phyloP scores from a whole-genome alignment of 2,797 vertebrate genomes.

The Craterocephalus amniculus region DNA sequence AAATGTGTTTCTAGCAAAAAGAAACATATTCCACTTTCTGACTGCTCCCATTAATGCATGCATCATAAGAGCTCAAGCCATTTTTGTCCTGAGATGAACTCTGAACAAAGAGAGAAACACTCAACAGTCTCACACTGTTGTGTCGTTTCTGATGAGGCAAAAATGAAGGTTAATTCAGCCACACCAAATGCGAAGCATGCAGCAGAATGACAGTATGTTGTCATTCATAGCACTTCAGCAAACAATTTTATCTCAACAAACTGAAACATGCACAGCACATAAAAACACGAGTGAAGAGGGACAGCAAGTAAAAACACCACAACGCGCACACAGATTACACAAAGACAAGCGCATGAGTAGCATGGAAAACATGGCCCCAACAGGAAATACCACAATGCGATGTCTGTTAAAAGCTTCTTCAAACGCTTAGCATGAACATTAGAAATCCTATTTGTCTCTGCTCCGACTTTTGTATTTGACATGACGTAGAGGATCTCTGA shows the following conservation, averaged over 20 bases:
- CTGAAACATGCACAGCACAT: not conserved
- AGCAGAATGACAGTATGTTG: not conserved
- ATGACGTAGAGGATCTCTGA: not conserved
- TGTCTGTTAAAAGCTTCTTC: slow-evolving; percentile 13
- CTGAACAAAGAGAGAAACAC: slow-evolving; percentile 38
- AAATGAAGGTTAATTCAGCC: slow-evolving; percentile 41
- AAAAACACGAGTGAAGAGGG: slow-evolving; percentile 16
- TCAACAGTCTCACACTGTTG: slow-evolving; percentile 40
- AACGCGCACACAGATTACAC: slow-evolving; percentile 19
- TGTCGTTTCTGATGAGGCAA: slow-evolving; percentile 36
- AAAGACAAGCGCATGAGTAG: slow-evolving; percentile 25
- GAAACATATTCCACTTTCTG: slow-evolving; percentile 51
- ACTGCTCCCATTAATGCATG: slow-evolving; percentile 71
- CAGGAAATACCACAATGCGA: slow-evolving; percentile 24
- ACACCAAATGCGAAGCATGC: slow-evolving; percentile 55
- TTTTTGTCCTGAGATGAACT: slow-evolving; percentile 22
- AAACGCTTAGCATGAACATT: slow-evolving; percentile 53
- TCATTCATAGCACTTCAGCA: slow-evolving; percentile 1
- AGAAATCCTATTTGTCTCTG: slow-evolving; percentile 15
- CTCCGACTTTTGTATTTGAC: not conserved
- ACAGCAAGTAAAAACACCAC: slow-evolving; percentile 1
- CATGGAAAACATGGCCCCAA: slow-evolving; percentile 32
- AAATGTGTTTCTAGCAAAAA: not conserved
- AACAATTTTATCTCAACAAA: slow-evolving; percentile 3
- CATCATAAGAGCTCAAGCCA: slow-evolving; percentile 44